Evolutionary conservation across 2,797 vertebrate genomes (phyloP).

Genomic region (Artibeus jamaicensis): DNA sequence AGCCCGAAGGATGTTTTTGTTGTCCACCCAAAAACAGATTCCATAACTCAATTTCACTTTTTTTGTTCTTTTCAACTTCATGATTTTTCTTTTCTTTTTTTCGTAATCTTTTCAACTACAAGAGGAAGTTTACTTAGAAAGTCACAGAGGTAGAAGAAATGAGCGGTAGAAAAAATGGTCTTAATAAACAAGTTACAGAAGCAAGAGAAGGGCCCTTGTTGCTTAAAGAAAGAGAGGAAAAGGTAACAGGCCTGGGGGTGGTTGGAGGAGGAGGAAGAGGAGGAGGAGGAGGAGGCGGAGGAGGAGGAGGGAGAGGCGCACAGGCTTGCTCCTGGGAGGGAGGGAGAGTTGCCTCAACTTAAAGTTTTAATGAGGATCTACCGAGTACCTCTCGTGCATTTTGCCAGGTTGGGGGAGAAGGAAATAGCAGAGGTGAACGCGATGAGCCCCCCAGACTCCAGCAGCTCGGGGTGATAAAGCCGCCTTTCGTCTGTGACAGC

Average conservation of each 20-base stretch:
- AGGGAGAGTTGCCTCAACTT: not conserved
- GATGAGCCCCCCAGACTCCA: not conserved
- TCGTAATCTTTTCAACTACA: not conserved
- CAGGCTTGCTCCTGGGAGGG: not conserved
- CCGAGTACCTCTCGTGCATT: not conserved
- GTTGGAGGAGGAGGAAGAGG: fast-evolving
- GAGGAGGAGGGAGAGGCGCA: not conserved
- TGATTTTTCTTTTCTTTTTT: not conserved
- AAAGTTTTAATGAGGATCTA: not conserved
- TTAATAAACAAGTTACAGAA: not conserved
- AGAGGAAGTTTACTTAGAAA: not conserved
- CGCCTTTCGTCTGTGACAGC: not conserved
- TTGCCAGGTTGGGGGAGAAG: not conserved
- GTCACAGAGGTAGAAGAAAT: not conserved
- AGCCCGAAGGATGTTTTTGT: not conserved
- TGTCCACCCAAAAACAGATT: not conserved
- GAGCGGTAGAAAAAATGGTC: not conserved
- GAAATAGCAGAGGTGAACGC: not conserved
- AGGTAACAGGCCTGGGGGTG: not conserved
- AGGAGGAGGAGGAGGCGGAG: no score
- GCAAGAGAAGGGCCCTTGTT: not conserved
- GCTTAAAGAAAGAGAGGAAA: not conserved
- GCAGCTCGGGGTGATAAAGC: not conserved
- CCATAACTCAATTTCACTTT: not conserved
- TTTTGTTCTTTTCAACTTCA: not conserved